Percentiles rank a stretch among this genome's conserved stretches.
phyloP scores from a whole-genome alignment of 2,888 invertebrate genomes.

The Patella ulyssiponensis region DNA sequence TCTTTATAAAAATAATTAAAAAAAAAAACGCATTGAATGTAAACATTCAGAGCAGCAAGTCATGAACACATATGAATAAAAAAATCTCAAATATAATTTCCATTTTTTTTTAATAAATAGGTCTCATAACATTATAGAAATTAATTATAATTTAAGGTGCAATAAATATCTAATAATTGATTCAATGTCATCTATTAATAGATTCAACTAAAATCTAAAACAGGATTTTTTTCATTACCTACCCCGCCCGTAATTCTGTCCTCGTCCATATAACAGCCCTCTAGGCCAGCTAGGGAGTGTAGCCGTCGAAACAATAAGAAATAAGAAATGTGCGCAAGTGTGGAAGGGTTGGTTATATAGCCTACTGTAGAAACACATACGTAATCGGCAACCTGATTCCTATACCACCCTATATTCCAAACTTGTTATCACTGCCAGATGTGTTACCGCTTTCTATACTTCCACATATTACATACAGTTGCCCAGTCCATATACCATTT shows the following conservation, averaged over 20 bases:
- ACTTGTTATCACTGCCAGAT: slow-evolving; percentile 1
- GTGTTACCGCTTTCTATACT: not conserved
- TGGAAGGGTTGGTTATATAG: not conserved
- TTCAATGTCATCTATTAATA: too few species aligned
- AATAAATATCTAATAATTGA: too few species aligned
- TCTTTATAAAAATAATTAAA: too few species aligned
- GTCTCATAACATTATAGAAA: too few species aligned
- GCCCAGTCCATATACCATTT: too few species aligned
- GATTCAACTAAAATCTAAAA: too few species aligned
- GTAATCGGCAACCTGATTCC: not conserved
- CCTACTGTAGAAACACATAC: not conserved
- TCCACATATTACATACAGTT: not conserved
- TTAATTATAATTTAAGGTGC: too few species aligned
- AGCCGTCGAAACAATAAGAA: not conserved
- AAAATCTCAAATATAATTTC: too few species aligned
- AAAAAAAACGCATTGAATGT: too few species aligned
- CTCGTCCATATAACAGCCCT: slow-evolving; percentile 1
- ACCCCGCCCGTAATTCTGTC: slow-evolving; percentile 11
- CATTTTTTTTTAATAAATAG: too few species aligned
- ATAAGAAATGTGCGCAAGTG: slow-evolving; percentile 2
- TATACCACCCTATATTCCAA: not conserved
- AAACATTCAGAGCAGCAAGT: too few species aligned
- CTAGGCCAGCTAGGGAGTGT: slow-evolving; percentile 8
- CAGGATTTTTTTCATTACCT: not conserved
- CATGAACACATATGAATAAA: too few species aligned